Evolutionary conservation across 64 coral and sea anemone genomes (phyloP).

Genomic region (Montipora foliosa): DNA sequence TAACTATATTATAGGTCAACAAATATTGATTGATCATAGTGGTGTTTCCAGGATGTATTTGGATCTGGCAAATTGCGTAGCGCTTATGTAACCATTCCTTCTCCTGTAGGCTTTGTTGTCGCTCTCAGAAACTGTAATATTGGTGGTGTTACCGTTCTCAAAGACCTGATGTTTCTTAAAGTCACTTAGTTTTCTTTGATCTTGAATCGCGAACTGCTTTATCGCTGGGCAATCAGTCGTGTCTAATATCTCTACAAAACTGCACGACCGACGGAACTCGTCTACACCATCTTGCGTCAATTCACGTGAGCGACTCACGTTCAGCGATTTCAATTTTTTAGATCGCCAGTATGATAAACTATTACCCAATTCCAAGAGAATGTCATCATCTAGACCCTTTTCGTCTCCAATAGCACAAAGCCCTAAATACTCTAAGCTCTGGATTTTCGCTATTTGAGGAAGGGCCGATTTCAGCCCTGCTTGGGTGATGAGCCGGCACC

Average conservation of each 20-base stretch:
- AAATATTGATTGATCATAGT: background rate
- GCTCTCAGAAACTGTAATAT: background rate
- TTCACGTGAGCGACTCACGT: constrained; percentile 7
- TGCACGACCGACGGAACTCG: background rate
- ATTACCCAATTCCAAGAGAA: constrained; percentile 21
- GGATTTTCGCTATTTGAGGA: constrained; percentile 32
- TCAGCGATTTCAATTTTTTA: background rate
- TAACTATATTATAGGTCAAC: background rate
- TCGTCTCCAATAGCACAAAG: constrained; percentile 47
- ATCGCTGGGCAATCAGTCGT: constrained; percentile 40
- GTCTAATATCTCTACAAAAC: constrained; percentile 15
- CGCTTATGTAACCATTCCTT: constrained; percentile 19
- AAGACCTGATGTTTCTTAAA: background rate
- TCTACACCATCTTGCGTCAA: constrained; percentile 10
- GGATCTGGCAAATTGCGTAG: constrained; percentile 25
- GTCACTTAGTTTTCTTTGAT: background rate
- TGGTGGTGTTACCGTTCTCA: background rate
- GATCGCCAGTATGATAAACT: constrained; percentile 23
- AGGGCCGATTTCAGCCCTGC: constrained; percentile 38
- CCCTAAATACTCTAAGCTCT: constrained; percentile 61
- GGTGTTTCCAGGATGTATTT: constrained; percentile 35
- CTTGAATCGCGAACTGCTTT: background rate
- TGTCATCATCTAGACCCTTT: constrained; percentile 30
- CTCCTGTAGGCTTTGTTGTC: background rate
- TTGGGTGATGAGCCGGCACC: constrained; percentile 65